Evolutionary conservation across 2,797 vertebrate genomes (phyloP).

Genomic region (Sebastes itinus): DNA sequence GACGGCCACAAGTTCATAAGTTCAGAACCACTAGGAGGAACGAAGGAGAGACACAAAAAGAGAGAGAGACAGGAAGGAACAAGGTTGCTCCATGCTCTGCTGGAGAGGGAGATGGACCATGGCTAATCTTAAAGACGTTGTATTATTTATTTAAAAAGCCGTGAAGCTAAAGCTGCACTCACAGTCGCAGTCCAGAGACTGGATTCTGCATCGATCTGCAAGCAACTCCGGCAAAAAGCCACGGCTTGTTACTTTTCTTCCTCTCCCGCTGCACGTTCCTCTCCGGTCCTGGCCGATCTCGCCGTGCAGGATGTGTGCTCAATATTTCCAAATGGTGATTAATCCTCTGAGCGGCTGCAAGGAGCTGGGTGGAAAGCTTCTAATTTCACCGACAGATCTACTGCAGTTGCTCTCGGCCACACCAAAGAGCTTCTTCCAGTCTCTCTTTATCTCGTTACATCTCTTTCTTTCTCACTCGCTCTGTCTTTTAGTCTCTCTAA

Average conservation of each 20-base stretch:
- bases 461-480: not conserved
- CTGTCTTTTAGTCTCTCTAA: conserved; percentile 16
- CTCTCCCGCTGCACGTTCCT: conserved; percentile 41
- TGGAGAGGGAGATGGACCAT: conserved; percentile 78
- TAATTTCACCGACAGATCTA: conserved; percentile 73
- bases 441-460: conserved; percentile 30
- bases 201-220: conserved; percentile 69
- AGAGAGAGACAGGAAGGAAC: conserved; percentile 57
- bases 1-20: conserved; percentile 75
- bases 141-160: conserved; percentile 87
- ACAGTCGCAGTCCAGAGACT: conserved; percentile 67
- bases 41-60: conserved; percentile 45
- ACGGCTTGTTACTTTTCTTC: conserved; percentile 61
- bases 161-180: conserved; percentile 75
- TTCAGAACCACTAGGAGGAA: conserved; percentile 58
- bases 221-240: conserved; percentile 62
- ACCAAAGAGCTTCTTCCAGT: conserved; percentile 44
- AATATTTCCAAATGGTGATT: conserved; percentile 82
- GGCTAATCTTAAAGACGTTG: conserved; percentile 81
- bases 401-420: conserved; percentile 68
- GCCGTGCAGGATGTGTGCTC: conserved; percentile 73
- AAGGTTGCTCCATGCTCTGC: conserved; percentile 67
- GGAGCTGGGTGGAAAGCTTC: conserved; percentile 62
- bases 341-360: conserved; percentile 72
- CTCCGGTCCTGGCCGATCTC: conserved; percentile 54